These are phyloP conservation scores for Lithophane leautieri DNA, from an alignment of 2,888 invertebrate species.

Conservation along the genomic window DNA sequence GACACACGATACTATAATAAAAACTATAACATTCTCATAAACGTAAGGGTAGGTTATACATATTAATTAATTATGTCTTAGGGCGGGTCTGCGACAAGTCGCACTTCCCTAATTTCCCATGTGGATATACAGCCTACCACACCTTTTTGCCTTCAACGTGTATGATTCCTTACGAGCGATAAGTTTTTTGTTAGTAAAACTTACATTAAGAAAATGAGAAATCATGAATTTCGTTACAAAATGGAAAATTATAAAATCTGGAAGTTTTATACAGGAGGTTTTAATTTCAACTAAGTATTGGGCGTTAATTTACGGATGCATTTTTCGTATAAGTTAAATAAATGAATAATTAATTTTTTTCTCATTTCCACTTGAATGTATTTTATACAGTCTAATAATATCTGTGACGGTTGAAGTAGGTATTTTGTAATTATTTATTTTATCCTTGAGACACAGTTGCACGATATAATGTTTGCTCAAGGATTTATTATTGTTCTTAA, in stretches of 20 bases:
- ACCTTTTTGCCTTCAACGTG: constrained; percentile 77
- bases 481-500: constrained; percentile 52
- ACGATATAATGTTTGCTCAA: constrained; percentile 33
- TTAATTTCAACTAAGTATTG: neutral
- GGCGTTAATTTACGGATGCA: neutral
- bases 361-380: neutral
- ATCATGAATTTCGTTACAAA: constrained; percentile 2
- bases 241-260: neutral
- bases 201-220: constrained; percentile 48
- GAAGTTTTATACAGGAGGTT: neutral
- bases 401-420: neutral
- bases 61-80: constrained; percentile 88
- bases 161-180: constrained; percentile 72
- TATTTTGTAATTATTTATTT: constrained; percentile 21
- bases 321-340: neutral
- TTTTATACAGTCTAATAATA: constrained; percentile 23
- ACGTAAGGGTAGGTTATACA: constrained; percentile 65
- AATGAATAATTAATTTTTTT: neutral
- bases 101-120: constrained; percentile 87
- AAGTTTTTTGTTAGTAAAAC: constrained; percentile 50
- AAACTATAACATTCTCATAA: constrained; percentile 45
- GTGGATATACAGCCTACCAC: constrained; percentile 82
- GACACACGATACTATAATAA: constrained; percentile 34
- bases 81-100: constrained; percentile 80
- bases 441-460: constrained; percentile 55